Percentiles rank a stretch among this genome's conserved stretches.
These are phyloP conservation scores for Colossoma macropomum DNA, from an alignment of 2,113 vertebrate species.

Conservation along the genomic window DNA sequence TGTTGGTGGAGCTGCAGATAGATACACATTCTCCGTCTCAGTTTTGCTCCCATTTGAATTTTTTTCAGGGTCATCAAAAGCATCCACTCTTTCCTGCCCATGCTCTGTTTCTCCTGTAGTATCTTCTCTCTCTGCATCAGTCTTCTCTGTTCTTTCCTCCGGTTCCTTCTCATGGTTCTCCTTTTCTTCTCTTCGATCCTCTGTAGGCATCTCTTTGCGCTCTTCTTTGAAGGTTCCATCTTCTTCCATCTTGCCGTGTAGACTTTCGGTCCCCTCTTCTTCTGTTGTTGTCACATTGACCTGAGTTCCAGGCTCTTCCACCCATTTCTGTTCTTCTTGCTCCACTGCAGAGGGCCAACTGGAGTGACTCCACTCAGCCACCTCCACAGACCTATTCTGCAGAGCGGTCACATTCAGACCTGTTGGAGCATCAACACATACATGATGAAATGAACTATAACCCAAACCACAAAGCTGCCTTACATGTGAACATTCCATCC, in stretches of 20 bases:
- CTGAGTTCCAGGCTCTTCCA: neutral
- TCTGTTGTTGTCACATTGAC: neutral
- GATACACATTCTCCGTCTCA: neutral
- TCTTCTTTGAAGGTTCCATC: neutral
- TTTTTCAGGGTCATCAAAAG: neutral
- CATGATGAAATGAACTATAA: neutral
- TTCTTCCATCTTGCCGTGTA: neutral
- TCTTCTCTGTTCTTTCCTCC: conserved; percentile 5
- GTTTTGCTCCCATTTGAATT: neutral
- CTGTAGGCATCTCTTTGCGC: neutral
- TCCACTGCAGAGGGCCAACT: neutral
- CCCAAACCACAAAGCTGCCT: too few relatives aligned
- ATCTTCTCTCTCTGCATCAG: neutral
- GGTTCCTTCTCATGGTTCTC: neutral
- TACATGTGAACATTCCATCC: too few relatives aligned
- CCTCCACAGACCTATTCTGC: conserved; percentile 16
- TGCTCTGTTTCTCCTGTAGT: neutral
- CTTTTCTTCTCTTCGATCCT: neutral
- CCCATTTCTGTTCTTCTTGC: conserved; percentile 13
- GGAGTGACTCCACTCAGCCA: conserved; percentile 25
- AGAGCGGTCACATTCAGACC: conserved; percentile 31
- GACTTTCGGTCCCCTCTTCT: neutral
- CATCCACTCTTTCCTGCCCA: neutral
- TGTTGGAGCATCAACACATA: conserved; percentile 15
- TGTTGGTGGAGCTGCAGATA: neutral